These are phyloP conservation scores for Chaenogobius annularis DNA, from an alignment of 2,113 vertebrate genomes.

Conservation along the genomic window DNA sequence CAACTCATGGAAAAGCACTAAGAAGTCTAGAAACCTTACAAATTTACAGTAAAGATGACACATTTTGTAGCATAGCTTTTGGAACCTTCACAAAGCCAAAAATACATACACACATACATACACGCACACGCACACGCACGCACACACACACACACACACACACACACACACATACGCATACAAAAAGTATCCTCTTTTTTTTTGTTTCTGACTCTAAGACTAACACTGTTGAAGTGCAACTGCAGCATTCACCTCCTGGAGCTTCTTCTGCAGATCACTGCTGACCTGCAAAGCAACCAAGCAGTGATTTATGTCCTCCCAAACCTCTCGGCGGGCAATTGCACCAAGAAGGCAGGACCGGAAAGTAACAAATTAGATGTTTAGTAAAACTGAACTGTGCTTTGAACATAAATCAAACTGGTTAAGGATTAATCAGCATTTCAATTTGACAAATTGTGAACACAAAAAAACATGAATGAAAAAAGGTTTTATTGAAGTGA, in stretches of 20 bases:
- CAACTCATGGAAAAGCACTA: not conserved
- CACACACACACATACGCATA: not conserved
- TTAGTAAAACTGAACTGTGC: constrained; percentile 33
- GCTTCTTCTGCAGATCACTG: constrained; percentile 37
- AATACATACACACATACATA: constrained; percentile 13
- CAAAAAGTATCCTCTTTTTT: constrained; percentile 14
- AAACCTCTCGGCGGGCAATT: constrained; percentile 52
- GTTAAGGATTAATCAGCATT: constrained; percentile 52
- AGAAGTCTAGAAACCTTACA: too few species aligned
- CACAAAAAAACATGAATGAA: not conserved
- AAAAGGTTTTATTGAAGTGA: not conserved
- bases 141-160: not conserved
- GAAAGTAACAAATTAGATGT: constrained; percentile 48
- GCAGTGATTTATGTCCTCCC: constrained; percentile 68
- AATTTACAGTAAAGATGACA: not conserved
- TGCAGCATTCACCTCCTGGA: constrained; percentile 52
- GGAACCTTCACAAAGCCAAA: not conserved
- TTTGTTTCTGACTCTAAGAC: constrained; percentile 46
- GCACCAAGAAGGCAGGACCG: constrained; percentile 36
- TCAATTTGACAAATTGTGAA: constrained; percentile 38
- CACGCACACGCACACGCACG: constrained; percentile 8
- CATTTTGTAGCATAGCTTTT: not conserved
- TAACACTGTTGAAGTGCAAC: constrained; percentile 42
- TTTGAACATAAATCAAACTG: constrained; percentile 49
- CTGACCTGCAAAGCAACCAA: constrained; percentile 54